Base-by-base conservation (phyloP, 2,888 invertebrate genomes). In the Parasteatoda lunata region DNA sequence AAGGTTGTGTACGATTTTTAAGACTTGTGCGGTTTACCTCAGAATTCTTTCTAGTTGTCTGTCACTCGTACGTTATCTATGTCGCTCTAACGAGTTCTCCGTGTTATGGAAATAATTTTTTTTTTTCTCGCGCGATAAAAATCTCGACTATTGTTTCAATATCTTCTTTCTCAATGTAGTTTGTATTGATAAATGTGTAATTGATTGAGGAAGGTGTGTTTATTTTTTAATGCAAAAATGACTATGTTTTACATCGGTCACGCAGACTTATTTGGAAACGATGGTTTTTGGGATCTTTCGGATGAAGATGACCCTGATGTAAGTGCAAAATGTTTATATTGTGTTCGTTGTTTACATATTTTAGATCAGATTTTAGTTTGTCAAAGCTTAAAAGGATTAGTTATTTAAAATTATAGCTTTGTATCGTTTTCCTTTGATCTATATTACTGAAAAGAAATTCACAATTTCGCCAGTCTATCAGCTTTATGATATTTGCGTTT, bases 171-270 rank as follows among this genome's bases (percentile, higher is more conserved):
- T 30, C 30, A 30, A 30, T 1, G 30, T 30, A 30, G 30, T 30
- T 30, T 30, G 47, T 70, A 45, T 30, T 70, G 65, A 80, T 80
- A 80, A 72, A 13, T 72, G 6, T 8, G 77, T 51, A 51, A 51
- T 73, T 54, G 64, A 59, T 49, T 54, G 45, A 69, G 66, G 80
- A 59, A 70, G 71, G 81, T 68, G 78, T 59, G 65, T 66, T 49
- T 4, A 59, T 75, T 59, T 59, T n/a, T 59, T 59, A 13, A 4
- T 7, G 59, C 8, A n/a, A 59, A 13, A 7, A 59, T 59, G 64
- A 68, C 51, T 76, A 85, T 80, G 85, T 85, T 85, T 54, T 85
- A 85, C n/a, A 75, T 80, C 5, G 85, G 80, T 7, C 49, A 79
- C 6, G 65, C 76, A 4, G 80, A 85, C 5, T 65, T 85, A 49